Evolutionary conservation across 2,113 vertebrate species (phyloP), one percentile per base, ranked within the genome.

Genomic region (Syrrhaptes paradoxus): DNA sequence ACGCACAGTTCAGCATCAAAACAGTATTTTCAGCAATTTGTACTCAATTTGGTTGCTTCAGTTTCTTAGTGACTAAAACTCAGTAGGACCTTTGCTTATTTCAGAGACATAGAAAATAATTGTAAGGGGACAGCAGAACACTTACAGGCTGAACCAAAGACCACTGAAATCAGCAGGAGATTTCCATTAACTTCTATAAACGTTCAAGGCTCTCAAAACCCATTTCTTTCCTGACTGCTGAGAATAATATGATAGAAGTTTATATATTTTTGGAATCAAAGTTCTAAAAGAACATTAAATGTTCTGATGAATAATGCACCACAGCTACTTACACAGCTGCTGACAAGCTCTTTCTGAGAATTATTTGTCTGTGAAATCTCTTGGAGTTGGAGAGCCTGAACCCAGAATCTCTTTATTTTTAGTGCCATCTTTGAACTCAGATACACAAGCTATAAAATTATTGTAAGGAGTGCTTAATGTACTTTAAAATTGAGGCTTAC

Each of bases 271-370:
- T 84, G 3, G 67, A 86, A 94, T 86, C 24, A 66, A 95, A 80
- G 34, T 85, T 91, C 51, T 91, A 83, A 93, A 93, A 90, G 24
- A 80, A 21, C 36, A 77, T 90, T 87, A 95, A 87, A 51, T 86
- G 63, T 88, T 90, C 85, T 88, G 68, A 90, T 86, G 48, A 93
- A 96, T 90, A 96, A 90, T 86, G 75, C 86, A 86, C 85, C 83
- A 36, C 59, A 87, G 67, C 67, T 84, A 86, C 83, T 88, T 86
- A 74, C 43, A 80, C 24, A 80, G 48, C 34, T 81, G 15, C 65
- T 92, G 38, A 80, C 77, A 85, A 88, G 38, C 29, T 87, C 29
- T 77, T 96, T 74, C 72, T 78, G 57, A 67, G 57, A 96, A 71
- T 38, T 93, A 77, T 90, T 92, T 89, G 10, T 55, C 67, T 86